phyloP scores from a whole-genome alignment of 2,113 vertebrate genomes.

The Quiscalus mexicanus region DNA sequence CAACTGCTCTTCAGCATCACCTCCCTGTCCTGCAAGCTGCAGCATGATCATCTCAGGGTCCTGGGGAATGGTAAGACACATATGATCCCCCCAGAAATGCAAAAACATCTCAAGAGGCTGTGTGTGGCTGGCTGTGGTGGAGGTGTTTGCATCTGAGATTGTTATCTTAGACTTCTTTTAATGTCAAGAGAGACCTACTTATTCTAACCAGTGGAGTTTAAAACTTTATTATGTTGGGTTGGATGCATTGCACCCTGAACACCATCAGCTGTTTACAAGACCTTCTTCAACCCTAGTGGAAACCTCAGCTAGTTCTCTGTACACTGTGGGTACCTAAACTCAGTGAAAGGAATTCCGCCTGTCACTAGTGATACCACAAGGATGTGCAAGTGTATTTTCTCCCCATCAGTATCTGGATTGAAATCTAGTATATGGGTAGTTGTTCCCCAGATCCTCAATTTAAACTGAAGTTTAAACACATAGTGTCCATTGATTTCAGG shows the following conservation, averaged over 20 bases:
- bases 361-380: fast-evolving
- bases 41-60: neutral
- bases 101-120: neutral
- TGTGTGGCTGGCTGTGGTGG: neutral
- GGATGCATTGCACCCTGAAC: neutral
- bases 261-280: neutral
- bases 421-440: neutral
- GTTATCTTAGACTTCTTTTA: neutral
- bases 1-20: neutral
- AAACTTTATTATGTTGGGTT: neutral
- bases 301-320: neutral
- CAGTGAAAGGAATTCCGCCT: neutral
- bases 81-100: neutral
- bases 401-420: neutral
- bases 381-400: neutral
- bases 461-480: neutral
- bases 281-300: neutral
- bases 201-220: neutral
- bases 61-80: conserved; percentile 27
- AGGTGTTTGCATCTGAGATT: neutral
- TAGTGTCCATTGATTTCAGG: neutral
- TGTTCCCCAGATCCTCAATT: neutral
- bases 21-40: neutral
- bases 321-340: neutral
- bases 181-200: neutral